Base-by-base conservation (phyloP, 2,888 invertebrate species). In the Geophilus truncorum region DNA sequence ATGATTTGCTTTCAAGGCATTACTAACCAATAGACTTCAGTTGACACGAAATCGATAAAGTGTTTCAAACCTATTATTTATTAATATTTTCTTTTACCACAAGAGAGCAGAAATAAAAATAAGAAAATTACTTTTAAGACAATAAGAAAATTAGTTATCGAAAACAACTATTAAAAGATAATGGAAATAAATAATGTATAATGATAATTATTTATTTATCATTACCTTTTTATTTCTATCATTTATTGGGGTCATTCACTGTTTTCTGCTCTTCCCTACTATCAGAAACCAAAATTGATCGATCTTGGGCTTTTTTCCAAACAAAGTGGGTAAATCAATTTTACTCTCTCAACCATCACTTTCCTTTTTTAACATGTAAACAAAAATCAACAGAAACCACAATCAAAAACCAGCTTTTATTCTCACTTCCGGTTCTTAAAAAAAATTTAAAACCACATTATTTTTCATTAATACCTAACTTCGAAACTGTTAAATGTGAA, bases 231-330 rank as follows among this genome's bases (percentile, higher is more conserved):
- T 70, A 25, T 0, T 28, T 28, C 70, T n/a, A 25, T 15, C 70
- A 15, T 70, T 25, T 70, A 70, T 70, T 15, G 70, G 70, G 70
- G 70, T 70, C 70, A 70, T 70, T 70, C 70, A 70, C 70, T 70
- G 70, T 70, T 70, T 70, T 23, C 28, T 28, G 25, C 28, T 70
- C 70, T 45, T 18, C 28, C 28, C 70, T 45, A 4, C n/a, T 18
- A 45, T 45, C 45, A 15, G 12, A 18, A 12, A n/a, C 21, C 57
- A 12, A 23, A 62, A 62, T 62, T 62, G 9, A 62, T 62, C 70
- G 28, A 25, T 25, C 9, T 28, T 70, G 10, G 70, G 70, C 70
- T 25, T 28, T 70, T 62, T 70, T 70, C 4, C 28, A 25, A 62
- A 62, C 57, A n/a, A 12, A 70, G 25, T 62, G 28, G 25, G 70